These are phyloP conservation scores for Patella vulgata DNA, from an alignment of 1,140 invertebrate genomes.

Conservation along the genomic window DNA sequence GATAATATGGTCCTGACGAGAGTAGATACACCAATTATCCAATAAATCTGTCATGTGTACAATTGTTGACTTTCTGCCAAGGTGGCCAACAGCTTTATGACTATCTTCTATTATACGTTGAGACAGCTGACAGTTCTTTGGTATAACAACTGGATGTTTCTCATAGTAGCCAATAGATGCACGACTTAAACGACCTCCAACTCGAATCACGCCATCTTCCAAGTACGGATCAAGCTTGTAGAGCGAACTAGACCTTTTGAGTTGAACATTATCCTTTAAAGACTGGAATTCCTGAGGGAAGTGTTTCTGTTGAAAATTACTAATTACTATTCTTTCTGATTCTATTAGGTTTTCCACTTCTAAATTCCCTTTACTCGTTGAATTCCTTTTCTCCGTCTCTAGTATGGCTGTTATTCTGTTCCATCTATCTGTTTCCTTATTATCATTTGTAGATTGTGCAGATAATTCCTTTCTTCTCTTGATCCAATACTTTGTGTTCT, in stretches of 20 bases:
- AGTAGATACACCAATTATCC: conserved; percentile 9
- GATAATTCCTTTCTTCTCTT: neutral
- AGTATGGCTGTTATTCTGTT: too few relatives aligned
- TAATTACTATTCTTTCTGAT: conserved; percentile 15
- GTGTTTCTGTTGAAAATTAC: conserved; percentile 1
- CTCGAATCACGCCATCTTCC: conserved; percentile 18
- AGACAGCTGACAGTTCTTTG: conserved; percentile 8
- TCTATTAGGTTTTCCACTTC: neutral
- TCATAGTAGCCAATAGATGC: conserved; percentile 4
- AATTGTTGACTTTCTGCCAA: conserved; percentile 14
- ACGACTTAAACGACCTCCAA: conserved; percentile 20
- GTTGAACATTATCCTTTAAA: neutral
- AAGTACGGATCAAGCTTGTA: conserved; percentile 26
- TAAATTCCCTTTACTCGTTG: too few relatives aligned
- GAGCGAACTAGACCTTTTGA: conserved; percentile 17
- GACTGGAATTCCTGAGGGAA: conserved; percentile 14
- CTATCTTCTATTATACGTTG: conserved; percentile 9
- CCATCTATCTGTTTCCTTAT: too few relatives aligned
- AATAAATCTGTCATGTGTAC: conserved; percentile 6
- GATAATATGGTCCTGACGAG: conserved; percentile 5
- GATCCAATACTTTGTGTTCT: neutral
- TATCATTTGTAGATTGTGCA: neutral
- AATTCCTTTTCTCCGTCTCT: too few relatives aligned
- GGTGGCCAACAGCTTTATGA: conserved; percentile 13
- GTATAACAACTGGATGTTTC: conserved; percentile 32